Evolutionary conservation across 2,888 invertebrate genomes (phyloP), one percentile per base, ranked within the genome.

Genomic region (Heliconius erato): DNA sequence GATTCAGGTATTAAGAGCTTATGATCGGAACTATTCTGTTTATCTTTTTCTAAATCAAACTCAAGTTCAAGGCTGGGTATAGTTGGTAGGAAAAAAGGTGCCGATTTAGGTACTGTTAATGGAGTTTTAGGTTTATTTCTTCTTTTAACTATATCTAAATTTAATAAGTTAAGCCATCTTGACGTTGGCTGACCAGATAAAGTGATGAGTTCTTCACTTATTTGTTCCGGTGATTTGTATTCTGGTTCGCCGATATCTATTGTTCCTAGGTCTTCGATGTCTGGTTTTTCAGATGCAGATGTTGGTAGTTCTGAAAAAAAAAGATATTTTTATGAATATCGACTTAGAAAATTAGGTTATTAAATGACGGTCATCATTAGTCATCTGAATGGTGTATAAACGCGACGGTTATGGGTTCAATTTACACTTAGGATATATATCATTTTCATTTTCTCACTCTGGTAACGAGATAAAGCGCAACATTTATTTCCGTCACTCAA

Each of bases 31-130:
- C 91, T 90, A 2, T 93, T 88, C 19, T 90, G 91, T 49, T 94
- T 93, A 0, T 93, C 92, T 81, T 96, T 93, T 6, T 96, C 95
- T 4, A 98, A 91, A 90, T 98, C 98, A 91, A 99, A 99, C 90
- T 98, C 97, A 11, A 98, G 93, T 87, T 98, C 97, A 28, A 99
- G 94, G 1, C 98, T 98, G 0, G 98, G 97, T 81, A 99, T 96
- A 0, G 99, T 99, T 0, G 99, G 99, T 79, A 99, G 95, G 91
- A 99, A 99, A 96, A 99, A 99, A 0, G 99, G 99, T 0, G 99
- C 99, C 1, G 98, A 97, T 93, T 98, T 98, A 0, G 98, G 98
- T 3, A 97, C 97, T 89, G 98, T 98, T 0, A 98, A 97, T 0
- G 98, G 97, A 78, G 97, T 97, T 92, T 97, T 98, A 0, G 99